Base-by-base conservation (phyloP, 2,888 invertebrate species). In the Neoascia interrupta region DNA sequence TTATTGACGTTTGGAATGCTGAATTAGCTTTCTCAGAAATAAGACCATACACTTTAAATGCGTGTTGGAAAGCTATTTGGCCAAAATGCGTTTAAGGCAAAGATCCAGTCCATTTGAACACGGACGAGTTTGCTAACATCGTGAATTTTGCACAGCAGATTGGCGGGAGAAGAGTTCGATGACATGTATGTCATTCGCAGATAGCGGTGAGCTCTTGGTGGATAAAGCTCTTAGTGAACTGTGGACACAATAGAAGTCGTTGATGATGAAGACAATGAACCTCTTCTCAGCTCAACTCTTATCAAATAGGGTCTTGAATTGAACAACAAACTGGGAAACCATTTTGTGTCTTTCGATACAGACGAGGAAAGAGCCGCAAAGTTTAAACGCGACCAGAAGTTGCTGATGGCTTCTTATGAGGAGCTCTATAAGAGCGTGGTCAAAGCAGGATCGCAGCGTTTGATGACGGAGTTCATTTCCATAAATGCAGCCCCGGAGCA, bases 61-160 rank as follows among this genome's bases (percentile, higher is more conserved):
- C 79, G n/a, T 83, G 83, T 66, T 84, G 83, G 83, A 84, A 82
- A 83, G 58, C 69, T 37, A 36, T 83, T 45, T 84, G 83, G 81
- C 81, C 83, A 49, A 83, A 82, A 61, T 81, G 76, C 69, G 82
- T 83, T 18, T 18, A 18, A 18, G 6, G 10, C 1, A 16, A 16
- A 18, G 8, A 5, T 26, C 5, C 8, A 13, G 18, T 18, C 13
- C 36, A 11, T 61, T 82, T 81, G 10, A 81, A 69, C 26, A 39
- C 39, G 16, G 10, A 39, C n/a, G 81, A 81, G 66, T 83, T 26
- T 26, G 8, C 5, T 8, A 26, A 26, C 26, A 26, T 83, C 39
- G 79, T 81, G 58, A 43, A 68, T 54, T 69, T 82, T 18, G 83
- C 83, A 69, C 83, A 83, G 58, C 15, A 80, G 56, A 81, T 85